Evolutionary conservation across 2,888 invertebrate species (phyloP).

Genomic region (Lepetodrilus schrolli): DNA sequence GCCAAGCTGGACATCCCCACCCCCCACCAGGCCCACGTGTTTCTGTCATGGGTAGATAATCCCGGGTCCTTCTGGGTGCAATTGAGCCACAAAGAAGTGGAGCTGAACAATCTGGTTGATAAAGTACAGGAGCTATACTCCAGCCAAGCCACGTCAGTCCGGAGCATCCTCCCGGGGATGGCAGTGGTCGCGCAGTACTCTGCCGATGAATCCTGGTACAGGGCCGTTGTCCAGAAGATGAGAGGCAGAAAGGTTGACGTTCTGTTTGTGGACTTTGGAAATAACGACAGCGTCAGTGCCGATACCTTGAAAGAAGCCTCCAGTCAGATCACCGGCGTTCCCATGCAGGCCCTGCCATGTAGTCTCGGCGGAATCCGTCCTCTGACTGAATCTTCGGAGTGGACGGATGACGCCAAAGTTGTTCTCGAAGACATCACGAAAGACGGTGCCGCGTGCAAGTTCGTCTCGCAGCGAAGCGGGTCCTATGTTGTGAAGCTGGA

Average conservation of each 20-base stretch:
- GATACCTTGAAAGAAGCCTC: slow-evolving; percentile 46
- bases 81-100: slow-evolving; percentile 35
- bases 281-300: slow-evolving; percentile 55
- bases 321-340: slow-evolving; percentile 43
- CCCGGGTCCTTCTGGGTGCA: slow-evolving; percentile 62
- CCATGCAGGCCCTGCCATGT: slow-evolving; percentile 56
- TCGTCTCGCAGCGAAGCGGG: slow-evolving; percentile 43
- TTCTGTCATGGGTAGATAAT: slow-evolving; percentile 53
- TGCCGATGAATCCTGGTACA: slow-evolving; percentile 64
- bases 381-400: slow-evolving; percentile 31
- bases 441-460: slow-evolving; percentile 53
- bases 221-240: slow-evolving; percentile 50
- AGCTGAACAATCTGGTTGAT: slow-evolving; percentile 53
- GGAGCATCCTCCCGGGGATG: slow-evolving; percentile 31
- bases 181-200: slow-evolving; percentile 50
- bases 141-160: slow-evolving; percentile 14
- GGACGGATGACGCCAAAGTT: slow-evolving; percentile 54
- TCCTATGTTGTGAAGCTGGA: slow-evolving; percentile 46
- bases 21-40: slow-evolving; percentile 44
- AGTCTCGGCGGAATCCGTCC: slow-evolving; percentile 53
- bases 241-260: slow-evolving; percentile 42
- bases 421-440: slow-evolving; percentile 58
- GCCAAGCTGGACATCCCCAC: slow-evolving; percentile 20
- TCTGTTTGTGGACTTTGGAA: slow-evolving; percentile 69
- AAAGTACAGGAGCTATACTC: slow-evolving; percentile 48